Conservation (phyloP, 1,140 invertebrate genomes). For the Drosophila bifasciata region DNA sequence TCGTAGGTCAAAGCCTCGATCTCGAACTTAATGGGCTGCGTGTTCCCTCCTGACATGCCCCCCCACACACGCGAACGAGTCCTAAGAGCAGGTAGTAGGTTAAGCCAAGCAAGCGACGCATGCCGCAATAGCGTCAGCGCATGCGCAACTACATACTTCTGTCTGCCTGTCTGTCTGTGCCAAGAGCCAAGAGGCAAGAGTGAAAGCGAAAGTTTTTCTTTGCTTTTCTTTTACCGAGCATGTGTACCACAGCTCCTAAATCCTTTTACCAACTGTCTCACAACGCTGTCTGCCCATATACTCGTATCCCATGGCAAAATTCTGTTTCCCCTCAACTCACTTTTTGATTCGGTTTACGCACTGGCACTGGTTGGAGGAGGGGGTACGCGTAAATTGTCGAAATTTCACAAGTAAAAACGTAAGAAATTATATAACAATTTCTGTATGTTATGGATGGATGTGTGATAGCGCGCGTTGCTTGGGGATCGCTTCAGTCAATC, state of each 20-base stretch:
- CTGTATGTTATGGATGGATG: conserved; percentile 2
- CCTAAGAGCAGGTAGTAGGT: conserved; percentile 4
- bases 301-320: neutral
- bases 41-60: too few relatives aligned
- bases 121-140: conserved; percentile 39
- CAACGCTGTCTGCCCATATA: neutral
- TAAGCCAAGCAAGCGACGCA: conserved; percentile 33
- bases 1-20: too few relatives aligned
- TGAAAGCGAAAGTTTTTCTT: conserved; percentile 81
- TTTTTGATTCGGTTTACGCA: conserved; percentile 38
- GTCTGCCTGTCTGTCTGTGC: conserved; percentile 13
- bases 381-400: conserved; percentile 1
- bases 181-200: conserved; percentile 37
- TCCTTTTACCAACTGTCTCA: conserved; percentile 16
- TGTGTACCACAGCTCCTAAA: conserved; percentile 32
- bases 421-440: conserved; percentile 49
- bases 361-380: conserved; percentile 23
- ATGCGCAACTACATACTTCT: conserved; percentile 39
- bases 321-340: conserved; percentile 40
- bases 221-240: conserved; percentile 37
- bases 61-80: too few relatives aligned
- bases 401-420: conserved; percentile 47
- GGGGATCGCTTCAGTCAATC: conserved; percentile 8
- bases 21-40: too few relatives aligned
- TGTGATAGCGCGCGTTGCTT: conserved; percentile 7